A percentile compares a stretch with the other conserved stretches of the same genome.
These are phyloP conservation scores for Leucoraja ocellata DNA, from an alignment of 2,797 vertebrate species.

Conservation along the genomic window DNA sequence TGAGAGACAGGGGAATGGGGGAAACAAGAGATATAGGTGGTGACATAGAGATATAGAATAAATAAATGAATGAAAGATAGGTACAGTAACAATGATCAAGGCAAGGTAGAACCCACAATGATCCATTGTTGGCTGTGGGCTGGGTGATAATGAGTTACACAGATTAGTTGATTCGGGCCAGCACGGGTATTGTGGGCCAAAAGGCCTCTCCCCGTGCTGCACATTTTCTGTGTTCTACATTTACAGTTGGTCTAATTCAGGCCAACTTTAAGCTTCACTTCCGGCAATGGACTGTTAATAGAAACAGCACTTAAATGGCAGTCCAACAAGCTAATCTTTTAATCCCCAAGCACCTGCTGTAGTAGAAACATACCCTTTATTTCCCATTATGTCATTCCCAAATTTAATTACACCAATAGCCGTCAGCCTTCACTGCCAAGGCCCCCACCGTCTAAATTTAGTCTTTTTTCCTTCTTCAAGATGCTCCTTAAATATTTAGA, in stretches of 20 bases:
- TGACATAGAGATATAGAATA: too few species aligned
- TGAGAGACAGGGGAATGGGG: too few species aligned
- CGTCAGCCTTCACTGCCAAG: background rate
- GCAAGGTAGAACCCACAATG: too few species aligned
- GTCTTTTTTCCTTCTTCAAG: background rate
- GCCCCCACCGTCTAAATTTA: background rate
- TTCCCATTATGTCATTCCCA: background rate
- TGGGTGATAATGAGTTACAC: too few species aligned
- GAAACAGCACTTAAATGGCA: background rate
- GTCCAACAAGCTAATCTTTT: background rate
- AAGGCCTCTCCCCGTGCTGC: too few species aligned
- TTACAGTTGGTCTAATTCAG: background rate
- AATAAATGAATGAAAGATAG: too few species aligned
- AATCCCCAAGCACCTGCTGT: background rate
- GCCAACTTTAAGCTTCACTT: background rate
- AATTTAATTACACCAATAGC: background rate
- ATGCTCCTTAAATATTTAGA: background rate
- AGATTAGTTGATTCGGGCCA: too few species aligned
- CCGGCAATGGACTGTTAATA: slow-evolving; percentile 21
- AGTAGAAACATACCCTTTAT: background rate
- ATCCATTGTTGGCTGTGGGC: too few species aligned
- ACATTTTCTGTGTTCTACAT: background rate
- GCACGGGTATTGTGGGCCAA: too few species aligned
- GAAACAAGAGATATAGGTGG: too few species aligned
- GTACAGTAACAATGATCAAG: too few species aligned